phyloP scores from a whole-genome alignment of 2,888 invertebrate genomes.

The Erpobdella octoculata region DNA sequence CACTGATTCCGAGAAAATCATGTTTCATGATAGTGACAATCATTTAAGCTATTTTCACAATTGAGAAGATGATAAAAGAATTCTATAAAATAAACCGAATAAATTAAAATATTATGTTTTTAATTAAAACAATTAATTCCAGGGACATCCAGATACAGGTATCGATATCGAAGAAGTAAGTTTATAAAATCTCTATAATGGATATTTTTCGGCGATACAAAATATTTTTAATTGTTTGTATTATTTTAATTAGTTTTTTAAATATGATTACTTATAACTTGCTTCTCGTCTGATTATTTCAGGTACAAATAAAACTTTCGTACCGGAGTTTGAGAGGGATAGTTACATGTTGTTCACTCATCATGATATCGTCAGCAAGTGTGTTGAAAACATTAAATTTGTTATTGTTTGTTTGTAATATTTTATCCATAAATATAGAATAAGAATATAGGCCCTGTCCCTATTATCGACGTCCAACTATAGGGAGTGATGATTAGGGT shows the following conservation, averaged over 20 bases:
- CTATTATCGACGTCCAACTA: too few species aligned
- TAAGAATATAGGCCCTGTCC: too few species aligned
- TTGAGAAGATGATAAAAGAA: too few species aligned
- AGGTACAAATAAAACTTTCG: background rate
- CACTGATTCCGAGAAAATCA: too few species aligned
- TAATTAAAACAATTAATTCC: background rate
- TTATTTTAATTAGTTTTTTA: background rate
- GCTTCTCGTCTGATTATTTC: background rate
- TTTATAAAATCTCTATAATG: too few species aligned
- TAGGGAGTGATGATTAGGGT: too few species aligned
- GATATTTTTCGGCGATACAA: too few species aligned
- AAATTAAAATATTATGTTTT: background rate
- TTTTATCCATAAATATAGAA: too few species aligned
- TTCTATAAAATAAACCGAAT: background rate
- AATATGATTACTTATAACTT: background rate
- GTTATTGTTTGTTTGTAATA: too few species aligned
- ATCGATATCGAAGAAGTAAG: background rate
- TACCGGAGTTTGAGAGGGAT: background rate
- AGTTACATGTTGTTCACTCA: background rate
- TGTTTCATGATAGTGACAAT: too few species aligned
- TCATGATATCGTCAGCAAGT: background rate
- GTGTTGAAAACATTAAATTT: too few species aligned
- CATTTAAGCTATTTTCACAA: too few species aligned
- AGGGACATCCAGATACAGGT: conserved; percentile 3
- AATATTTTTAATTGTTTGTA: background rate